Evolutionary conservation across 2,113 vertebrate genomes (phyloP), one percentile per base, ranked within the genome.

Genomic region (Brachyhypopomus occidentalis): DNA sequence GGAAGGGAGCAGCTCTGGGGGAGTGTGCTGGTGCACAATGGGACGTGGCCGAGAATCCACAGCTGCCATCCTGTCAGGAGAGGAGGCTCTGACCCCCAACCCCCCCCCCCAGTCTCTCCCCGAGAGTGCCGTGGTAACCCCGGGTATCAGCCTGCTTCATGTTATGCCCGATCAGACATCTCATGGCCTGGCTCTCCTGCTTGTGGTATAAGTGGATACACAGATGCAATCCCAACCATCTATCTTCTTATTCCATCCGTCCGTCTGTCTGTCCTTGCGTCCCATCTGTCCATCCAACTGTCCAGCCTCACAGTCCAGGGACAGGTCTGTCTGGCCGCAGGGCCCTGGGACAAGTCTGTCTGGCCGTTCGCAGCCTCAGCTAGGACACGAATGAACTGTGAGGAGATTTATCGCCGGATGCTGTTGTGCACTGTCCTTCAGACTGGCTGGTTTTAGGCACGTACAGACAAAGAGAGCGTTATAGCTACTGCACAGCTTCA

Each of bases 1-100:
- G 94, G 93, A 94, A 93, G 91, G 91, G 92, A 92, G 91, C 89
- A 87, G 75, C 14, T 36, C 76, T 78, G 75, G 78, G 85, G 91
- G 91, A 92, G 87, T 88, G 90, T 91, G 91, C 86, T 83, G 34
- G 30, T 86, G 89, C 89, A 94, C 93, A 94, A 84, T 85, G 67
- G 84, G 81, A 83, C 71, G 45, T 11, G 22, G 80, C 82, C 84
- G 88, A 88, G 88, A 90, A 90, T 84, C 82, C 60, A 59, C 88
- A 90, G 85, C 79, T 89, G 90, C 90, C 67, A 64, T 83, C 78
- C 72, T 71, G 69, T 67, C 66, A 76, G 84, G 72, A 63, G 38
- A 77, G 79, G 36, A 84, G 83, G 75, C 79, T 73, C 20, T 82
- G 84, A 85, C 84, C 84, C 60, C 70, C 66, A 58, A 30, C 36